These are phyloP conservation scores for Nannoperca obscura DNA, from an alignment of 2,797 vertebrate genomes.

Conservation along the genomic window DNA sequence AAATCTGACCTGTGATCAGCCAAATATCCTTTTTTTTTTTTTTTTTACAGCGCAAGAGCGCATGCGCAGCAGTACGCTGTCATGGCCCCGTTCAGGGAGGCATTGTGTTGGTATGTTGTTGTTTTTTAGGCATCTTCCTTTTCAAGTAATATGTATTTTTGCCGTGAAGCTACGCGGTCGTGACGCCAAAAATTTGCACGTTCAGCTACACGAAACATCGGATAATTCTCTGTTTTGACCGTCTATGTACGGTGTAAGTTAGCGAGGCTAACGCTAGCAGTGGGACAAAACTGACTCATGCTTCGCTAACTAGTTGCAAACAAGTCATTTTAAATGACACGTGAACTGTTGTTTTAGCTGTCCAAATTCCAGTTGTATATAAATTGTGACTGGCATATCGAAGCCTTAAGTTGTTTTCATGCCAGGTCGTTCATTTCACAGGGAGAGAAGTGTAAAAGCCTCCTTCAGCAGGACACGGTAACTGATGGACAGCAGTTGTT, in stretches of 20 bases:
- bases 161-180: fast-evolving
- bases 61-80: conserved; percentile 55
- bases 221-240: not conserved
- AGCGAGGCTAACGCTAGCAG: conserved; percentile 62
- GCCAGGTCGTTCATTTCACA: conserved; percentile 5
- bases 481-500: conserved; percentile 49
- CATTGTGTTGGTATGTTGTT: conserved; percentile 67
- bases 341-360: not conserved
- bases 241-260: not conserved
- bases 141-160: fast-evolving
- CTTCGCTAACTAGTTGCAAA: conserved; percentile 18
- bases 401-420: not conserved
- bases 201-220: fast-evolving
- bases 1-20: conserved; percentile 31
- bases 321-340: not conserved
- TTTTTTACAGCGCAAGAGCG: not conserved
- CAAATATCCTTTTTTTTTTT: fast-evolving
- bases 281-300: conserved; percentile 15
- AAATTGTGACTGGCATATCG: fast-evolving
- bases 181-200: fast-evolving
- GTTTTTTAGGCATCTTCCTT: conserved; percentile 23
- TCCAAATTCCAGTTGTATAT: fast-evolving
- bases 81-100: conserved; percentile 68
- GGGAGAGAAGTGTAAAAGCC: conserved; percentile 7
- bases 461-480: conserved; percentile 7